These are phyloP conservation scores for Bhutanitis thaidina DNA, from an alignment of 2,888 invertebrate genomes.

Conservation along the genomic window DNA sequence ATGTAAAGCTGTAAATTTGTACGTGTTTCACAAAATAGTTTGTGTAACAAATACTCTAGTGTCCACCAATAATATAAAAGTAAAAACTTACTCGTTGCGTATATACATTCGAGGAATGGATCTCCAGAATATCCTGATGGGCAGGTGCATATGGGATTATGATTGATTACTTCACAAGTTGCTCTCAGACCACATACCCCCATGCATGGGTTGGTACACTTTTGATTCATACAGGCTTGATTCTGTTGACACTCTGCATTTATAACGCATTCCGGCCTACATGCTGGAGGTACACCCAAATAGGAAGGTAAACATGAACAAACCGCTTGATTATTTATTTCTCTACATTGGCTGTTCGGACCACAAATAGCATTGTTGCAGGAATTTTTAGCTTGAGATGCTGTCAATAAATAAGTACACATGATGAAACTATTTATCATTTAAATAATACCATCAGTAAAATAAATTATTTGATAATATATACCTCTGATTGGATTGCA, in stretches of 20 bases:
- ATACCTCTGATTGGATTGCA: constrained; percentile 80
- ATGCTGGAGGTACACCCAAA: constrained; percentile 85
- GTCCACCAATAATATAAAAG: neutral
- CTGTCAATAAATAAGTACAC: constrained; percentile 33
- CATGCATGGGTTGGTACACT: constrained; percentile 86
- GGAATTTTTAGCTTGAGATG: constrained; percentile 63
- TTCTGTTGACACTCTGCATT: constrained; percentile 85
- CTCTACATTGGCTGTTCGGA: constrained; percentile 83
- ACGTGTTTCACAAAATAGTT: too few species aligned
- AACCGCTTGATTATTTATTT: constrained; percentile 82
- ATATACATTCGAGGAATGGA: constrained; percentile 80
- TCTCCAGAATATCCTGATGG: constrained; percentile 83
- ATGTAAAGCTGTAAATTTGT: too few species aligned
- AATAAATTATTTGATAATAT: neutral
- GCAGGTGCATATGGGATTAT: constrained; percentile 87
- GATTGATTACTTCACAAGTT: constrained; percentile 84
- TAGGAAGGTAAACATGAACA: constrained; percentile 86
- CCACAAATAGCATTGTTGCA: constrained; percentile 88
- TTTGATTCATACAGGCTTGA: constrained; percentile 85
- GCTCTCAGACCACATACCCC: constrained; percentile 84
- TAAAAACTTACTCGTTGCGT: constrained; percentile 48
- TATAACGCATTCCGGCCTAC: constrained; percentile 86
- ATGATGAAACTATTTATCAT: too few species aligned
- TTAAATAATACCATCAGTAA: too few species aligned
- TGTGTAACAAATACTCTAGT: too few species aligned